Base-by-base conservation (phyloP, 2,888 invertebrate species). In the Dasypogon diadema region DNA sequence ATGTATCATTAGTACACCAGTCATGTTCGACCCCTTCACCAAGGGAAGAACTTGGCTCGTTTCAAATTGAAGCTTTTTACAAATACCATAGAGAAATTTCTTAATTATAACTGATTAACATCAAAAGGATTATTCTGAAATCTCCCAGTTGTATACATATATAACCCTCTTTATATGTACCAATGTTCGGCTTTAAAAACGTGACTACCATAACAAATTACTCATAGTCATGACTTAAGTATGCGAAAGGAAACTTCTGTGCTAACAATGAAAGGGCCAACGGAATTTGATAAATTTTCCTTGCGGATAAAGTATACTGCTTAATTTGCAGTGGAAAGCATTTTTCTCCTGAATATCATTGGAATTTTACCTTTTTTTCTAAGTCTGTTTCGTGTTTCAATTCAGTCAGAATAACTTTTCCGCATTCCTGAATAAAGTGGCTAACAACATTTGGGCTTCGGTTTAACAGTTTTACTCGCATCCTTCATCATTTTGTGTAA, bases 41-140 rank as follows among this genome's bases (percentile, higher is more conserved):
- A 34, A n/a, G 14, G 24, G 51, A 48, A 51, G 26, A 68, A 68
- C 68, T 54, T 46, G 48, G 63, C 63, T 75, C 30, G 54, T 75
- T 75, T 58, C 55, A 77, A 77, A 77, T 77, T 77, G 68, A 75
- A 63, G 75, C 77, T 77, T 77, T 77, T 77, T 77, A 75, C 73
- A 77, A 75, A 77, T 75, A 77, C 77, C 77, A 75, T 77, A 70
- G 77, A 77, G 77, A 75, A 77, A 77, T 75, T 77, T 77, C 77
- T 77, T 77, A 77, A 77, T 77, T 77, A 77, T 75, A 75, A 77
- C 77, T 77, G 77, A 77, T 77, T 77, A 77, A 77, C 77, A 77
- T 77, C 77, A 77, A 77, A 77, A 75, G 77, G 77, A 77, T 77
- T 77, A 77, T 75, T 75, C 73, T 48, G 54, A 55, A 74, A 76